Evolutionary conservation across 2,797 vertebrate genomes (phyloP), one percentile per base, ranked within the genome.

Genomic region (Enteromius trimaculatus): DNA sequence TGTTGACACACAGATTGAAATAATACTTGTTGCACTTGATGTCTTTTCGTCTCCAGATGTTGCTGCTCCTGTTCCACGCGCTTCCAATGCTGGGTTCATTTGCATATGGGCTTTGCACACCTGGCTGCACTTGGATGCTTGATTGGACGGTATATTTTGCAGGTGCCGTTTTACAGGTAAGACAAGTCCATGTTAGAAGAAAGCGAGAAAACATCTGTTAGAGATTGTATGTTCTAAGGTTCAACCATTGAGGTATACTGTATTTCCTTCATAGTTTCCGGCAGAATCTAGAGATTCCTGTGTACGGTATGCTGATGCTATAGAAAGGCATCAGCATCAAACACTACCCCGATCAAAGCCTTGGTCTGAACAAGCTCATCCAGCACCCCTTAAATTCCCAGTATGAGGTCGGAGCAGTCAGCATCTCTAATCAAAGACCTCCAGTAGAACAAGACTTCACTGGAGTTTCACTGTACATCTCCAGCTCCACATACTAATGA

Each of bases 51-150:
- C 68, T 58, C n/a, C 85, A 98, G 98, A 98, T 98, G 96, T 91
- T 98, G 91, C 89, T 96, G 75, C 90, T 93, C 69, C 86, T 97
- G 78, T 98, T 98, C 91, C 97, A 98, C 1, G 87, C 90, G 14
- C 92, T 98, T 11, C 97, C 97, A 0, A 93, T 97, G 89, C 86
- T 96, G 64, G 92, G 93, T 44, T 89, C 96, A 9, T 95, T 94
- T 78, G 66, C 91, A 80, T 97, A 96, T 0, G 97, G 94, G 3
- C 95, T 99, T 89, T 87, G 95, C 11, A 89, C 89, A 74, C 97
- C 97, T 0, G 96, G 96, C 3, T 97, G 96, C 89, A 92, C 93
- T 4, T 98, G 97, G 96, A 94, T 98, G 94, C 92, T 95, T 0
- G 96, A 97, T 89, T 96, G 95, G 95, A 95, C 95, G 7, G 26